Evolutionary conservation across 1,140 invertebrate species (phyloP).

Genomic region (Cotesia typhae): DNA sequence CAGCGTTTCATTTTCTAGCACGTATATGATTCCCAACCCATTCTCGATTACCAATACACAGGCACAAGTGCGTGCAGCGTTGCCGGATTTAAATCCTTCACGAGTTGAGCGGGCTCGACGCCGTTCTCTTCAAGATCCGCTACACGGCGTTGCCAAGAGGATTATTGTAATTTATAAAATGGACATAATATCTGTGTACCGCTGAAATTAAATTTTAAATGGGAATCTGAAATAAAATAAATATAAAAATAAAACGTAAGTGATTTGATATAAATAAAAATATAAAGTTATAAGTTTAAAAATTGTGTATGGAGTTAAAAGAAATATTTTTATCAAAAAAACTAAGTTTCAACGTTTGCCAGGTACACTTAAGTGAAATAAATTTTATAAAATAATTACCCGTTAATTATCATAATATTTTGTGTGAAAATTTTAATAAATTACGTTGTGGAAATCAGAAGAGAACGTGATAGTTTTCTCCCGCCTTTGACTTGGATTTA

Average conservation of each 20-base stretch:
- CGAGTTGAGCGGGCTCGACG: not conserved
- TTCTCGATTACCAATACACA: conserved; percentile 37
- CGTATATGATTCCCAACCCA: conserved; percentile 25
- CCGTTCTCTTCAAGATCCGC: conserved; percentile 5
- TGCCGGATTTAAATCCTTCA: conserved; percentile 45
- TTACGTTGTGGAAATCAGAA: not conserved
- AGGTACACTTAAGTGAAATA: no score
- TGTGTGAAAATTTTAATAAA: not conserved
- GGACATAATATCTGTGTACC: not conserved
- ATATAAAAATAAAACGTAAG: no score
- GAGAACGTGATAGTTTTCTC: conserved; percentile 11
- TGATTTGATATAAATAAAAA: no score
- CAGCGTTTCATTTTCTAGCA: conserved; percentile 31
- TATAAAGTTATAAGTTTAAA: no score
- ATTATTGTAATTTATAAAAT: not conserved
- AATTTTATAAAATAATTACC: not conserved
- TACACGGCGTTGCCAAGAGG: conserved; percentile 33
- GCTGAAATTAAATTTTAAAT: not conserved
- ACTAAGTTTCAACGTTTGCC: no score
- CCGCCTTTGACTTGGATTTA: conserved; percentile 8
- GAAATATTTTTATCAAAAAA: no score
- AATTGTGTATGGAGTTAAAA: no score
- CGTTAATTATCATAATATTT: not conserved
- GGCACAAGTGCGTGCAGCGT: conserved; percentile 47
- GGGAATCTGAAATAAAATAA: not conserved